These are phyloP conservation scores for Myanophis thanlyinensis DNA, from an alignment of 2,113 vertebrate species.

Conservation along the genomic window DNA sequence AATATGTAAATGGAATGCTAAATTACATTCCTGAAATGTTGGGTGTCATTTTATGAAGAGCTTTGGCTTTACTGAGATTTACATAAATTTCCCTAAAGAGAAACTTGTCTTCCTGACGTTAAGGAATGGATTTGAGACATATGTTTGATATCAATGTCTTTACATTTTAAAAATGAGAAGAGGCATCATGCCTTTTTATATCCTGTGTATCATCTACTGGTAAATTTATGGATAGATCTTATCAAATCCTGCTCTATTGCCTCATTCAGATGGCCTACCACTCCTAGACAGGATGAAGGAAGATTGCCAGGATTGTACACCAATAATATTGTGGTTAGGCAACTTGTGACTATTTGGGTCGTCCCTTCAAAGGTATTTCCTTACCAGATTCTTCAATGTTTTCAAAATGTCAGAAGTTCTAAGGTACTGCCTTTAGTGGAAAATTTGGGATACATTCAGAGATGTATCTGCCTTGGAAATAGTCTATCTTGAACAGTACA, in stretches of 20 bases:
- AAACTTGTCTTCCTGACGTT: neutral
- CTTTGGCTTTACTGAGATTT: neutral
- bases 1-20: neutral
- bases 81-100: neutral
- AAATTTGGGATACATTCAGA: neutral
- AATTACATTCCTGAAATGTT: neutral
- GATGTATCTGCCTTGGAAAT: neutral
- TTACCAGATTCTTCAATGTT: neutral
- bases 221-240: neutral
- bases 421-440: neutral
- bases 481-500: neutral
- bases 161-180: neutral
- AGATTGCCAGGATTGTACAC: neutral
- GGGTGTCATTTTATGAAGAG: neutral
- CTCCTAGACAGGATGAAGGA: neutral
- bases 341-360: neutral
- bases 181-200: neutral
- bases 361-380: neutral
- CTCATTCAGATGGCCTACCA: neutral
- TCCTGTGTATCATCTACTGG: neutral
- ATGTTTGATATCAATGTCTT: neutral
- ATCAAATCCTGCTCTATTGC: neutral
- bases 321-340: neutral
- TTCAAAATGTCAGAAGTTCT: neutral
- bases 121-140: neutral